phyloP scores from a whole-genome alignment of 2,888 invertebrate genomes.

The Andrena fulva region DNA sequence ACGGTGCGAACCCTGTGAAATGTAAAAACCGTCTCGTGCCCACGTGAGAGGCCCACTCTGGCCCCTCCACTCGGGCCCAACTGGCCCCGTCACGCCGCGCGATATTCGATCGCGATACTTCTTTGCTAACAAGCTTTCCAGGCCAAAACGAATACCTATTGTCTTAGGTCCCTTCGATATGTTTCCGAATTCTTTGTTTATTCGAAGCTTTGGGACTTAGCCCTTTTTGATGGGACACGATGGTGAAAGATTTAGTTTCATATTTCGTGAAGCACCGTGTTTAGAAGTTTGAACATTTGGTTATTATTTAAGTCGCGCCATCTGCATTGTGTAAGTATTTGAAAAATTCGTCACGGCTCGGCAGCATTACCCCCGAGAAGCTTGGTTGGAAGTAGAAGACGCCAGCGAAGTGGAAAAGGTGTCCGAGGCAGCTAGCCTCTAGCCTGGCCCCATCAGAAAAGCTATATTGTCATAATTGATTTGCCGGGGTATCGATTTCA shows the following conservation, averaged over 20 bases:
- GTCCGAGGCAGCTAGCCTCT: neutral
- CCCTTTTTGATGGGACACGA: no score
- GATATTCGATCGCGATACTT: constrained; percentile 10
- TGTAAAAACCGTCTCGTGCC: constrained; percentile 75
- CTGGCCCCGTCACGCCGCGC: neutral
- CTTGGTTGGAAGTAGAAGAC: neutral
- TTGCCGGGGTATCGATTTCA: constrained; percentile 81
- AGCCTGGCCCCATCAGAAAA: constrained; percentile 20
- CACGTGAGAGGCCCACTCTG: constrained; percentile 37
- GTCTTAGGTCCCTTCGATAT: neutral
- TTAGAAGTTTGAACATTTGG: no score
- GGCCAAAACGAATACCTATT: neutral
- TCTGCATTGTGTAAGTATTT: neutral
- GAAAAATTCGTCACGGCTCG: neutral
- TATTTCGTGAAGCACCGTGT: no score
- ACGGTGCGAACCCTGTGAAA: constrained; percentile 78
- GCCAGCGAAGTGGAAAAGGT: neutral
- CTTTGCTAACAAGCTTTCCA: constrained; percentile 13
- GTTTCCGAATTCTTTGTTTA: neutral
- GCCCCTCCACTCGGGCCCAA: neutral
- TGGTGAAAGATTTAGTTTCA: no score
- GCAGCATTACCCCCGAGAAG: neutral
- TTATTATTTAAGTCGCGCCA: neutral
- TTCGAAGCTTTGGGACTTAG: no score
- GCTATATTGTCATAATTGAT: constrained; percentile 80